Evolutionary conservation across 2,797 vertebrate genomes (phyloP), one percentile per base, ranked within the genome.

Genomic region (Hoplostethus mediterraneus): DNA sequence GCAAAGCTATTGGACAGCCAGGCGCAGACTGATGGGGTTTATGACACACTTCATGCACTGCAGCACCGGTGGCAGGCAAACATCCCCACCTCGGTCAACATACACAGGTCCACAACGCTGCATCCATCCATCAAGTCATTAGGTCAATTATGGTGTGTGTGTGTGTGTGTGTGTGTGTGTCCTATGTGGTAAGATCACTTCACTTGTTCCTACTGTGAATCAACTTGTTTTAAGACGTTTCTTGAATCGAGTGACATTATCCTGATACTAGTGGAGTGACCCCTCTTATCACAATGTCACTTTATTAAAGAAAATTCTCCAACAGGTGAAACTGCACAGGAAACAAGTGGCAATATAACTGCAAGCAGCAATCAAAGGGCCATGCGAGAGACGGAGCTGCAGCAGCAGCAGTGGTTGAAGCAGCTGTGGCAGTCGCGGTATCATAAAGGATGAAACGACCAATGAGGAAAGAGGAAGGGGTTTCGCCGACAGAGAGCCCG

Each of bases 21-120:
- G 31, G 74, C 25, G 53, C 45, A 73, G 67, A 79, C 67, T 87
- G 82, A 84, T 84, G 73, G 72, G 67, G 61, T 77, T 83, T 68
- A 77, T 65, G 66, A 77, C 72, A 77, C 75, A 83, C 59, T 77
- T 76, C 56, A 71, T 31, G 12, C 48, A 73, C 62, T 67, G 51
- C 68, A 63, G 74, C 28, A n/a, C 45, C 16, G 28, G 62, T n/a
- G 11, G 38, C 61, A 68, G 44, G 44, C 71, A 83, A 78, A 80
- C 63, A 21, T 52, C 12, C 45, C 45, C 28, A 71, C 5, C 21
- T 84, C 53, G 63, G 58, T 77, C 52, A 68, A 63, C 48, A 52
- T 44, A 45, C 48, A 38, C 8, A 48, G 44, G 13, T 44, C n/a
- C 28, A 67, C n/a, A 70, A 25, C 33, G 36, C 28, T 36, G 33